phyloP scores from a whole-genome alignment of 2,888 invertebrate species.

The Salpingus planirostris region DNA sequence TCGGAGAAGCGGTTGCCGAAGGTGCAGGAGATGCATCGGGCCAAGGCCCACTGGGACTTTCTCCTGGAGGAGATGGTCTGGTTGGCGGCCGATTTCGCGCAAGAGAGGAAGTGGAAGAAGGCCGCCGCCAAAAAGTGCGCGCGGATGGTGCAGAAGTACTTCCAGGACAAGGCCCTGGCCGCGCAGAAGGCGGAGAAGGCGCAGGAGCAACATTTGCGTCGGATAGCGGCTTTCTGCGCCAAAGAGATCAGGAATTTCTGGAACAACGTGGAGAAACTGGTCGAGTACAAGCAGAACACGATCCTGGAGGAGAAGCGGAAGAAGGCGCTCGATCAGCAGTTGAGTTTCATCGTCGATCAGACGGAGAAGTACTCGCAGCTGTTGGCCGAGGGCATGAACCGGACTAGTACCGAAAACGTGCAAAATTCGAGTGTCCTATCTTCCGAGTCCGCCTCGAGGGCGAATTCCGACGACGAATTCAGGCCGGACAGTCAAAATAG shows the following conservation, averaged over 20 bases:
- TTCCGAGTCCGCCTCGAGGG: conserved; percentile 42
- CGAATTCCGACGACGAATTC: conserved; percentile 67
- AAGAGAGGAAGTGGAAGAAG: conserved; percentile 97
- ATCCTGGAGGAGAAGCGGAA: conserved; percentile 91
- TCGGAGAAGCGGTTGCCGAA: conserved; percentile 85
- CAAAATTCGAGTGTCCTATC: conserved; percentile 43
- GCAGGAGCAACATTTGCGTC: conserved; percentile 74
- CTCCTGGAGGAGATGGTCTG: conserved; percentile 97
- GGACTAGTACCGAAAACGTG: conserved; percentile 31
- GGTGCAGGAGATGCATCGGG: conserved; percentile 79
- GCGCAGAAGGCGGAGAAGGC: conserved; percentile 88
- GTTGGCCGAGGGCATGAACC: conserved; percentile 77
- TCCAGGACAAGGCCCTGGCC: conserved; percentile 82
- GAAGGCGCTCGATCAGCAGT: conserved; percentile 89
- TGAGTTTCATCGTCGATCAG: conserved; percentile 96
- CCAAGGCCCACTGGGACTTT: conserved; percentile 98
- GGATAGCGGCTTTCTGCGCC: conserved; percentile 83
- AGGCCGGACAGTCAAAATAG: conserved; percentile 67
- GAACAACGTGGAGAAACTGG: conserved; percentile 93
- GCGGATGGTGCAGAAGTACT: conserved; percentile 83
- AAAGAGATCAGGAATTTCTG: conserved; percentile 93
- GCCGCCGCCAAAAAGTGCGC: conserved; percentile 90
- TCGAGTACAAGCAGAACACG: conserved; percentile 88
- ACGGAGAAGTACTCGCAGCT: conserved; percentile 94
- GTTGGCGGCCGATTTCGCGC: conserved; percentile 95